Base-by-base conservation (phyloP, 2,797 vertebrate species). In the Hozukius guyotensis region DNA sequence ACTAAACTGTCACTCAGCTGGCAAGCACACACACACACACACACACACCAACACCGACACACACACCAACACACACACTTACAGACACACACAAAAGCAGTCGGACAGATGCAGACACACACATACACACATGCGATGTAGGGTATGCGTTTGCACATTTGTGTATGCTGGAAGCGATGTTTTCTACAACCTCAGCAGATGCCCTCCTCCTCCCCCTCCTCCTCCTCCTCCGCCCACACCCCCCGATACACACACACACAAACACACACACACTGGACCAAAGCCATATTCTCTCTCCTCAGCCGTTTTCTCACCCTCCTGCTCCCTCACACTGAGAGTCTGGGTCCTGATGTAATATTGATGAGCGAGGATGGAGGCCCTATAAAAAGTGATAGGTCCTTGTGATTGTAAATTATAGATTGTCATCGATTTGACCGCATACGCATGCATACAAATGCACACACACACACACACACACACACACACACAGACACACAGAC, bases 351-450 rank as follows among this genome's bases (percentile, higher is more conserved):
- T 99, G 97, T 97, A 99, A 98, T 98, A 98, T 98, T 98, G 97
- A 99, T 99, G 97, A 99, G 97, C 86, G 91, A 94, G 96, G 96
- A 98, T 97, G 96, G 96, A 97, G 96, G 96, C 95, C 95, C 96
- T 96, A 97, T 96, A 98, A 97, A 97, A 98, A 98, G 96, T 97
- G 97, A 98, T 97, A 97, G 96, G 96, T 97, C 97, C 97, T 96
- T 97, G 96, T 96, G 95, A 97, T 97, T 97, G 97, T 98, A 98
- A 99, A 99, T 99, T 98, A 98, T 97, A 97, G 98, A 98, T 98
- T 95, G 96, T 95, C 97, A 98, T 98, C 92, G 97, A 99, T 98
- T 98, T 97, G 96, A 62, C 75, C 60, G 74, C 34, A 63, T 56
- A 72, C 74, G 62, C 55, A 75, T 12, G 36, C 75, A 76, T 66